Conservation (phyloP, 1,140 invertebrate species). For the Coboldia fuscipes region DNA sequence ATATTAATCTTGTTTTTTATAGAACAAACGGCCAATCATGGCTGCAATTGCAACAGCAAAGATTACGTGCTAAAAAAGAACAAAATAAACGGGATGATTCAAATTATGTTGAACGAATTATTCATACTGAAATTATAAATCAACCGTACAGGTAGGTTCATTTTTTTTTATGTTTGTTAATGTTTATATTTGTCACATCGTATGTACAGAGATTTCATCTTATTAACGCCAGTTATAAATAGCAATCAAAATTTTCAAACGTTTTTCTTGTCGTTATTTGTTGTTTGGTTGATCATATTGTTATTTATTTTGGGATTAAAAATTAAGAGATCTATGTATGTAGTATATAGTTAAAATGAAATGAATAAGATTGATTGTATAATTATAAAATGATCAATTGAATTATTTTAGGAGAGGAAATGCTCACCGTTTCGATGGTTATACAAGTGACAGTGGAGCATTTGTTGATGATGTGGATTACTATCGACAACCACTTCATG, state of each 20-base stretch:
- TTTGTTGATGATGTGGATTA: constrained; percentile 5
- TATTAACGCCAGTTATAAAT: too few relatives aligned
- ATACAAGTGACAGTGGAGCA: constrained; percentile 4
- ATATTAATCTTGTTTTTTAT: background rate
- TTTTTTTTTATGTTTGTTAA: background rate
- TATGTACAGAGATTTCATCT: too few relatives aligned
- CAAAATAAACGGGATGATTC: constrained; percentile 1
- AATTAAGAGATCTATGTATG: too few relatives aligned
- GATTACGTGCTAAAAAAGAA: constrained; percentile 4
- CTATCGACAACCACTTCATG: constrained; percentile 3
- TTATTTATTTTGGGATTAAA: too few relatives aligned
- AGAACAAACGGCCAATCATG: constrained; percentile 4
- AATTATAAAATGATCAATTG: too few relatives aligned
- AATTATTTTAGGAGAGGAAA: too few relatives aligned
- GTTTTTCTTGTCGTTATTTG: too few relatives aligned
- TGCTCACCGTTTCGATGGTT: constrained; percentile 4
- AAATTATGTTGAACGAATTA: constrained; percentile 3
- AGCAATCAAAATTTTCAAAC: too few relatives aligned
- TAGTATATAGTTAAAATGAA: too few relatives aligned
- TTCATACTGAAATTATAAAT: constrained; percentile 3
- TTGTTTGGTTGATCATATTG: too few relatives aligned
- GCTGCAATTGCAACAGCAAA: constrained; percentile 5
- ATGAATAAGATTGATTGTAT: too few relatives aligned
- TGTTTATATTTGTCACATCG: background rate
- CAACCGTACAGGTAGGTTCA: constrained; percentile 3